Conservation (phyloP, 2,113 vertebrate species). For the Tor tambroides region DNA sequence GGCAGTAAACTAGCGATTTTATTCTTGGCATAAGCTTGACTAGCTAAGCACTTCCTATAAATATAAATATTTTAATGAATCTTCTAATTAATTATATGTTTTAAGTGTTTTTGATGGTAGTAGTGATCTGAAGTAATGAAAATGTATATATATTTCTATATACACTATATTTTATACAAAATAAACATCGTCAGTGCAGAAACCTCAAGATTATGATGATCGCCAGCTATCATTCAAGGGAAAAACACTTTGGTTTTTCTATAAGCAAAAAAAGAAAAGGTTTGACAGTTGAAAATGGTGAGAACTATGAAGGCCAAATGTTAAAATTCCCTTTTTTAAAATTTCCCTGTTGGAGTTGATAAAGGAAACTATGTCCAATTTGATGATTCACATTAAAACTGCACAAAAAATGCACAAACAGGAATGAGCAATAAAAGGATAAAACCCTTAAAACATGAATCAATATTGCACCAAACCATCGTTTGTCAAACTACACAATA, state of each 20-base stretch:
- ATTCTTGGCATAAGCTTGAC: slow-evolving; percentile 26
- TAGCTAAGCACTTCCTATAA: slow-evolving; percentile 15
- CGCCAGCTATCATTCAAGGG: neutral
- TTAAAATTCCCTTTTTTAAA: slow-evolving; percentile 27
- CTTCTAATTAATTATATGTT: slow-evolving; percentile 12
- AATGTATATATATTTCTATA: neutral
- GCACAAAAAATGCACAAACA: neutral
- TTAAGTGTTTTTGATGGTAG: neutral
- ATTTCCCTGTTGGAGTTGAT: neutral
- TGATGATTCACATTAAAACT: slow-evolving; percentile 18
- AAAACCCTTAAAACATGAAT: slow-evolving; percentile 25
- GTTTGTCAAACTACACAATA: slow-evolving; percentile 24
- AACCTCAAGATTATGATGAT: neutral
- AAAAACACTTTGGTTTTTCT: slow-evolving; percentile 11
- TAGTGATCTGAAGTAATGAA: slow-evolving; percentile 22
- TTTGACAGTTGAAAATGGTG: neutral
- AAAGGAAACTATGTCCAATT: neutral
- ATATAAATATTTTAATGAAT: neutral
- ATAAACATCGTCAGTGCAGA: slow-evolving; percentile 6
- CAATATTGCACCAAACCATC: slow-evolving; percentile 51
- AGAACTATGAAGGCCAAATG: slow-evolving; percentile 12
- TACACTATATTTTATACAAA: neutral
- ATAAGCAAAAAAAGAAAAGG: neutral
- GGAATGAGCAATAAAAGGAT: slow-evolving; percentile 1
- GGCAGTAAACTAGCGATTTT: slow-evolving; percentile 47